These are phyloP conservation scores for Mormyrus hasselquistii DNA, from an alignment of 2,797 vertebrate species.

Conservation along the genomic window DNA sequence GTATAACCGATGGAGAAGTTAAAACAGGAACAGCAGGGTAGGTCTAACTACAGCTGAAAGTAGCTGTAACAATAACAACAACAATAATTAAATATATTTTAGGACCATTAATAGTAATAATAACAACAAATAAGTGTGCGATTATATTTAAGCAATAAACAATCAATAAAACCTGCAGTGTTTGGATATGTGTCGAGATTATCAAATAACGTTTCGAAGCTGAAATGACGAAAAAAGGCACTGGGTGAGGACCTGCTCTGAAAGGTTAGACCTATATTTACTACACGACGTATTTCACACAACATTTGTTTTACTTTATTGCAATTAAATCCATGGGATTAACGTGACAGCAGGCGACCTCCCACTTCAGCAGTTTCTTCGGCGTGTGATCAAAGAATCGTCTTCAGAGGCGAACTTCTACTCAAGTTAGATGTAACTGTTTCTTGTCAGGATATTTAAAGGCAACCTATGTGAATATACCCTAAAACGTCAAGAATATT, in stretches of 20 bases:
- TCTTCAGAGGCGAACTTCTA: neutral
- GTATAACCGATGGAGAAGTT: slow-evolving; percentile 29
- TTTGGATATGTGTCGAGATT: neutral
- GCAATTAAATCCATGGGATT: slow-evolving; percentile 22
- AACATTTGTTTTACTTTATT: slow-evolving; percentile 26
- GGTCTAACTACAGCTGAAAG: neutral
- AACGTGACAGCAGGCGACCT: slow-evolving; percentile 4
- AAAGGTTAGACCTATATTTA: slow-evolving; percentile 17
- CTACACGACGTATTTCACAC: slow-evolving; percentile 19
- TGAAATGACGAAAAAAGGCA: slow-evolving; percentile 18
- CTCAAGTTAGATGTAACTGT: neutral
- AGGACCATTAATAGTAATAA: neutral
- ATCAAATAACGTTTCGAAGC: neutral
- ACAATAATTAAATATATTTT: neutral
- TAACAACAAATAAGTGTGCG: neutral
- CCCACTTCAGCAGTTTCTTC: neutral
- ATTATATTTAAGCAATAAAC: neutral
- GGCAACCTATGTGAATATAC: neutral
- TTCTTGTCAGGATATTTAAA: slow-evolving; percentile 5
- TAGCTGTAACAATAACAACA: neutral
- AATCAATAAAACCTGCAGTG: neutral
- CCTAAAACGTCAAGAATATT: neutral
- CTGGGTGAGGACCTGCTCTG: neutral
- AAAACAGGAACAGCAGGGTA: neutral
- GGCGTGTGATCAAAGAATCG: neutral